A percentile compares a stretch with the other conserved stretches of the same genome.
These are phyloP conservation scores for Euplagia quadripunctaria DNA, from an alignment of 2,888 invertebrate species.

Conservation along the genomic window DNA sequence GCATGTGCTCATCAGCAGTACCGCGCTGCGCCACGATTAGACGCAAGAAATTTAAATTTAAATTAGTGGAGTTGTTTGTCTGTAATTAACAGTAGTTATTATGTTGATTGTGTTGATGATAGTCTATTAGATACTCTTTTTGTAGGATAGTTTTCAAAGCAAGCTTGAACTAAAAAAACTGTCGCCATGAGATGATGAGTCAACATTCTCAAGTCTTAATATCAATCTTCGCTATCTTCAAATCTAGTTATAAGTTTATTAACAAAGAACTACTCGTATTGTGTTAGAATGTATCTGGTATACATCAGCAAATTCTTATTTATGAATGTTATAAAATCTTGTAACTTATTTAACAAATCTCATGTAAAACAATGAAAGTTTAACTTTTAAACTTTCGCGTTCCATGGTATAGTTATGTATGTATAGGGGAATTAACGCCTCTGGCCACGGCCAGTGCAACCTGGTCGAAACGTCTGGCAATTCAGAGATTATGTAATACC, in stretches of 20 bases:
- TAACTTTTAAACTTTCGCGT: no score
- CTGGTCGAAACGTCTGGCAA: no score
- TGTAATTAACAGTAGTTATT: neutral
- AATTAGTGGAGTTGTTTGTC: constrained; percentile 3
- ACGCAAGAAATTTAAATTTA: constrained; percentile 35
- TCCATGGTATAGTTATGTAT: no score
- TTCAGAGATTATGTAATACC: no score
- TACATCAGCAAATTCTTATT: no score
- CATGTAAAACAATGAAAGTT: neutral
- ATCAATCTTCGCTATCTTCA: neutral
- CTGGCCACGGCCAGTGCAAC: no score
- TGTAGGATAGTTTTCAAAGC: neutral
- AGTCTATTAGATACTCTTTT: neutral
- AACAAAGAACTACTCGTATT: no score
- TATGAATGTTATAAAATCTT: no score
- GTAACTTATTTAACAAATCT: neutral
- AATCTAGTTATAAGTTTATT: neutral
- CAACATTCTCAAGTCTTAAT: neutral
- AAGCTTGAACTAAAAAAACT: neutral
- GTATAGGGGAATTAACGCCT: no score
- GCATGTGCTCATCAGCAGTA: constrained; percentile 22
- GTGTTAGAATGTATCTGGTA: no score
- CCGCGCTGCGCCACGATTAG: constrained; percentile 20
- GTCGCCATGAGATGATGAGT: neutral
- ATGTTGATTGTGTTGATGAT: constrained; percentile 2